Evolutionary conservation across 2,888 invertebrate species (phyloP), one percentile per base, ranked within the genome.

Genomic region (Phyllotreta striolata): DNA sequence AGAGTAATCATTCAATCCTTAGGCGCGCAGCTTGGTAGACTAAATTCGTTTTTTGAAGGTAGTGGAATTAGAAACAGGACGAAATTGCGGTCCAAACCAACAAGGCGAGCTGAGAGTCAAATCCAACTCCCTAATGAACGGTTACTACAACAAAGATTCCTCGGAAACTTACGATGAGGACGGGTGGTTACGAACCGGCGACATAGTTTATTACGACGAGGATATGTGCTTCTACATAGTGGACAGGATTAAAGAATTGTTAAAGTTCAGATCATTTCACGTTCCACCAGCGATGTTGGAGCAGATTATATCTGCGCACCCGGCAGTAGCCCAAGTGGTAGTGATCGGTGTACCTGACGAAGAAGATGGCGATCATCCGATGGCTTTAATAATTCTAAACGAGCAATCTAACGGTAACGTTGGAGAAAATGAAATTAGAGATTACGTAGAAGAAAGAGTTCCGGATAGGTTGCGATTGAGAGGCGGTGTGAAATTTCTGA

Each of bases 91-190:
- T 8, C 81, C 84, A 0, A 83, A 85, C 64, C 71, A 80, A 37
- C 74, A 77, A 1, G 87, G 87, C 7, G 87, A 87, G 70, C 74
- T 87, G 8, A 83, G 84, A 80, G 41, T 85, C 0, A 84, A 83
- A 75, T 83, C 79, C 3, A 68, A 72, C 37, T 66, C 69, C 41
- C 51, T 72, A 8, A 76, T 80, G 68, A 77, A 83, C 79, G 84
- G 82, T 3, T 86, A 86, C 72, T 83, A 83, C 71, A 82, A 82
- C 46, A 68, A 77, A 59, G 83, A 82, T 3, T 84, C 84, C 0
- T 78, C 77, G n/a, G 81, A 81, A 10, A 73, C 80, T 0, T 82
- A 83, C 58, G 79, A 83, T 6, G 75, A 77, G n/a, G 82, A 82
- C 34, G 80, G 84, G 1, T 86, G 84, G 83, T 75, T 85, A 38